Conservation (phyloP, 2,797 vertebrate species). For the Ficedula albicollis region DNA sequence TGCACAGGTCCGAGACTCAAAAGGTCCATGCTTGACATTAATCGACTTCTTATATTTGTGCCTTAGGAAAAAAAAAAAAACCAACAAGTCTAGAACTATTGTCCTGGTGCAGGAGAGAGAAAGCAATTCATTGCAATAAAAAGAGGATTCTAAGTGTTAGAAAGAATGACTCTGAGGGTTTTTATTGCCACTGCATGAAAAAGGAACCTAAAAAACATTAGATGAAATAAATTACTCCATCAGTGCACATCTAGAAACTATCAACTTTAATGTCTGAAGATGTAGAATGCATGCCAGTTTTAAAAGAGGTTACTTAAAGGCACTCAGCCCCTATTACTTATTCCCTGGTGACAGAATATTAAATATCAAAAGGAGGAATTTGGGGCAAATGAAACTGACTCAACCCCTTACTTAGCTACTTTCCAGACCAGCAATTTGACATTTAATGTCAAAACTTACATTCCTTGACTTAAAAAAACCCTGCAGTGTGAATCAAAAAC, state of each 20-base stretch:
- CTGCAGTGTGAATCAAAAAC: not conserved
- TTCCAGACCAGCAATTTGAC: not conserved
- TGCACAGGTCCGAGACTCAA: not conserved
- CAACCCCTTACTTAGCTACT: not conserved
- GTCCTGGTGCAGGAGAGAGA: not conserved
- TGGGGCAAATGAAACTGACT: not conserved
- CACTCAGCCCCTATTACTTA: not conserved
- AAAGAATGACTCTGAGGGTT: not conserved
- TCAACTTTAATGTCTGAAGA: not conserved
- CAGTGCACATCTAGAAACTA: not conserved
- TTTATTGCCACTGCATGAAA: not conserved
- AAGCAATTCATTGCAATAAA: not conserved
- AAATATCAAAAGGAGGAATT: not conserved
- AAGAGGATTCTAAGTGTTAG: not conserved
- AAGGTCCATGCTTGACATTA: not conserved
- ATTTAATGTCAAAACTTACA: not conserved
- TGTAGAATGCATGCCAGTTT: not conserved
- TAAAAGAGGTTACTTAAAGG: constrained; percentile 21
- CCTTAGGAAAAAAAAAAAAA: not conserved
- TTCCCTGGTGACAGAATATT: not conserved
- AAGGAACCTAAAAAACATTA: not conserved
- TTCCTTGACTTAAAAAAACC: not conserved
- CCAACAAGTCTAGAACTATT: not conserved
- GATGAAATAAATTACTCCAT: constrained; percentile 19
- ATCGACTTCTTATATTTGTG: not conserved